Conservation (phyloP, 2,113 vertebrate species). For the Nymphicus hollandicus region DNA sequence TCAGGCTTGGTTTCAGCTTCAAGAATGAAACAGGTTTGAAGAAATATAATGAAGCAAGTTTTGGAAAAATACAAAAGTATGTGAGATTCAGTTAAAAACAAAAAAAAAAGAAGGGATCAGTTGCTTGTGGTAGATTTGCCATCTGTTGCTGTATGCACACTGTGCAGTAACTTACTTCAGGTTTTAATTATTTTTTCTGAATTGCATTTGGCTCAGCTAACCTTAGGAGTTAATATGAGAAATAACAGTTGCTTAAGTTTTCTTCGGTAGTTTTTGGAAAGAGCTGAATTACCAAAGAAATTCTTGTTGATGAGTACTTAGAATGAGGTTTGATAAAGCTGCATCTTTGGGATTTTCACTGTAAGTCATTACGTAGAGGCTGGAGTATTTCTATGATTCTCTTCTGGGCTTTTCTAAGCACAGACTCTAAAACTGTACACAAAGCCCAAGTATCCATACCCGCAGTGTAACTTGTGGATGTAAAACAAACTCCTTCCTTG, state of each 20-base stretch:
- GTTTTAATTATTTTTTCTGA: not conserved
- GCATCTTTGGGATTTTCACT: not conserved
- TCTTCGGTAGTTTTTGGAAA: not conserved
- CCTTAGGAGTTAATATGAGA: not conserved
- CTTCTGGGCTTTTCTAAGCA: not conserved
- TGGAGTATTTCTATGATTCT: not conserved
- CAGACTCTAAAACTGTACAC: not conserved
- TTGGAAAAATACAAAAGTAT: not conserved
- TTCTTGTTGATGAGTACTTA: not conserved
- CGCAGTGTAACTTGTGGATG: not conserved
- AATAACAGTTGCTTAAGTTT: not conserved
- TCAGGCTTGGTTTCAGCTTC: not conserved
- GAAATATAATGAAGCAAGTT: not conserved
- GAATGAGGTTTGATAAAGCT: not conserved
- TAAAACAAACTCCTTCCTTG: not conserved
- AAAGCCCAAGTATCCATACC: not conserved
- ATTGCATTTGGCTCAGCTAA: not conserved
- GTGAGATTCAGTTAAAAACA: not conserved
- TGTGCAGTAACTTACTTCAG: not conserved
- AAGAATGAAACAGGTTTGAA: not conserved
- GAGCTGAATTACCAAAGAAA: not conserved
- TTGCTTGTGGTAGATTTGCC: conserved; percentile 3
- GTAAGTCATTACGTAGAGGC: fast-evolving
- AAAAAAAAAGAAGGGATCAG: not conserved
- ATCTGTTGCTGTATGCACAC: not conserved